Evolutionary conservation across 1,140 invertebrate species (phyloP).

Genomic region (Portunus trituberculatus): DNA sequence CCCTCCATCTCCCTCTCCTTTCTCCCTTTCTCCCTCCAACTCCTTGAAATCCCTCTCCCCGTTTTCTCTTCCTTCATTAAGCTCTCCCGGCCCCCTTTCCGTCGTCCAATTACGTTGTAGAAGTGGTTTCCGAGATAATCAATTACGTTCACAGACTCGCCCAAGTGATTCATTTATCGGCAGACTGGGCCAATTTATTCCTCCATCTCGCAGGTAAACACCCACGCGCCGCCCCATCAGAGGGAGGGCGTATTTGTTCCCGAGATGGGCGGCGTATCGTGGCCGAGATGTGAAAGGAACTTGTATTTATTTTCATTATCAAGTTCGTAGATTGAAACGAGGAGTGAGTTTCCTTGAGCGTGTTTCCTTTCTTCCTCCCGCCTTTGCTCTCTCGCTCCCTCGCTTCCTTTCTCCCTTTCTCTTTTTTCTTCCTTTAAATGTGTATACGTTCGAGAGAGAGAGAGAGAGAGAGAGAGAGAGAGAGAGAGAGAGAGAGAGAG

Average conservation of each 20-base stretch:
- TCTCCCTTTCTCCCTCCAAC: neutral
- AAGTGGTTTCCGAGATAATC: constrained; percentile 7
- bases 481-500: too few relatives aligned
- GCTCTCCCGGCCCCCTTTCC: neutral
- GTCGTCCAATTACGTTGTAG: neutral
- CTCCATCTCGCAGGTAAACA: constrained; percentile 6
- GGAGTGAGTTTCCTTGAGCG: neutral
- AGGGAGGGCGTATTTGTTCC: neutral
- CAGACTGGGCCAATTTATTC: neutral
- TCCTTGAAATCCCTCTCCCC: neutral
- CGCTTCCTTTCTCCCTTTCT: too few relatives aligned
- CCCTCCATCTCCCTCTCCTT: neutral
- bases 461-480: too few relatives aligned
- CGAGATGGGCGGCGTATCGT: neutral
- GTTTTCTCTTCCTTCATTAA: neutral
- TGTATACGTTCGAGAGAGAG: too few relatives aligned
- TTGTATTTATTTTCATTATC: neutral
- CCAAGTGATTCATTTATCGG: neutral
- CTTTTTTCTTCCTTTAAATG: neutral
- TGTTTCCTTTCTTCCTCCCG: neutral
- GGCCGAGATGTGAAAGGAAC: neutral
- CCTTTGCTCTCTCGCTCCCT: neutral
- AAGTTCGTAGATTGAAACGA: neutral
- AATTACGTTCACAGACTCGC: neutral
- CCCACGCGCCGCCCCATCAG: neutral